These are phyloP conservation scores for Eubasilissa splendida DNA, from an alignment of 2,888 invertebrate genomes.

Conservation along the genomic window DNA sequence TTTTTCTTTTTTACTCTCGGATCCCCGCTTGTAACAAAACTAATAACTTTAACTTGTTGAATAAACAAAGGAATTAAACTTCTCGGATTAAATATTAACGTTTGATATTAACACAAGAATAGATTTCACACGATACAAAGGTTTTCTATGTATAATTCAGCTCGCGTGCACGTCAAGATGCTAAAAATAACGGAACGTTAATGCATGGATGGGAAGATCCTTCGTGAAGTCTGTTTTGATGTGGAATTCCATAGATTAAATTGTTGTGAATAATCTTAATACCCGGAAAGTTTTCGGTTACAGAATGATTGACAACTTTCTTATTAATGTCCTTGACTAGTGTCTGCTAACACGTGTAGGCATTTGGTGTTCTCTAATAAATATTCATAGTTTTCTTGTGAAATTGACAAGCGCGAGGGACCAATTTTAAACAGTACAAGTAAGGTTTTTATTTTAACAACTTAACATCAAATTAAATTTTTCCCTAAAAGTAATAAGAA, in stretches of 20 bases:
- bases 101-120: constrained; percentile 29
- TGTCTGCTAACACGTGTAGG: constrained; percentile 19
- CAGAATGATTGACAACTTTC: neutral
- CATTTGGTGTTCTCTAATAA: constrained; percentile 33
- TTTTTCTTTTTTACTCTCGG: constrained; percentile 39
- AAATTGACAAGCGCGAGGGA: constrained; percentile 56
- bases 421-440: constrained; percentile 52
- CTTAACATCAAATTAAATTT: constrained; percentile 37
- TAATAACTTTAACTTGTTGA: constrained; percentile 62
- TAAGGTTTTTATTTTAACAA: constrained; percentile 29
- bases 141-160: too few relatives aligned
- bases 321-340: constrained; percentile 15
- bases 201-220: neutral
- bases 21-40: constrained; percentile 74
- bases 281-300: constrained; percentile 1
- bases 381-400: constrained; percentile 33
- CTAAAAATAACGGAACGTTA: too few relatives aligned
- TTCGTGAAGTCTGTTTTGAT: constrained; percentile 3
- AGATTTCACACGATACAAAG: neutral
- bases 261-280: constrained; percentile 23
- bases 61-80: neutral
- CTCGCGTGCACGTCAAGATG: too few relatives aligned
- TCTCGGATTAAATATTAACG: neutral
- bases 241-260: constrained; percentile 32
- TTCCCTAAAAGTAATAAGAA: constrained; percentile 33